A percentile compares a stretch with the other conserved stretches of the same genome.
These are phyloP conservation scores for Drosophila mayri DNA, from an alignment of 1,140 invertebrate species.

Conservation along the genomic window DNA sequence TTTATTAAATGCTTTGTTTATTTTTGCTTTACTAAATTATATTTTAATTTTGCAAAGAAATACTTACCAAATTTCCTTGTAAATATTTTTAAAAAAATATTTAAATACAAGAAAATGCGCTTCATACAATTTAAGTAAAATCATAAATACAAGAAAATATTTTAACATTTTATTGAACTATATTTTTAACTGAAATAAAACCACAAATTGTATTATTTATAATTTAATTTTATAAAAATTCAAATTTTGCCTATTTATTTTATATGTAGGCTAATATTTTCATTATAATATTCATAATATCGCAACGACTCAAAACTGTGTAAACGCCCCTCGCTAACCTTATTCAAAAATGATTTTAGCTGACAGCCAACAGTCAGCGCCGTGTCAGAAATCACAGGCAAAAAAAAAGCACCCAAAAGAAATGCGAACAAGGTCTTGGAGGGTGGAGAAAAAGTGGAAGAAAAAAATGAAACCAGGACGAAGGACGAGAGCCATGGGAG, in stretches of 20 bases:
- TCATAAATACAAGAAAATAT: too few relatives aligned
- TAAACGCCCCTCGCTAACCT: conserved; percentile 49
- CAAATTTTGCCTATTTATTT: neutral
- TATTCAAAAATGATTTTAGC: conserved; percentile 67
- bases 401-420: conserved; percentile 37
- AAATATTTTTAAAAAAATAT: too few relatives aligned
- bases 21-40: too few relatives aligned
- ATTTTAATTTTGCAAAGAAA: neutral
- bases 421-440: conserved; percentile 37
- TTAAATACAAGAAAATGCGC: too few relatives aligned
- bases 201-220: too few relatives aligned
- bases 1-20: too few relatives aligned
- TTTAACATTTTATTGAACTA: too few relatives aligned
- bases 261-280: too few relatives aligned
- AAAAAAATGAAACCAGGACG: conserved; percentile 21
- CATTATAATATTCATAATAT: neutral
- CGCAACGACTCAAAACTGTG: neutral
- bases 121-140: too few relatives aligned
- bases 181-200: too few relatives aligned
- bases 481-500: conserved; percentile 23
- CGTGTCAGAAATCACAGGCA: conserved; percentile 62
- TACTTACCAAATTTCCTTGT: too few relatives aligned
- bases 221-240: neutral
- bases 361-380: conserved; percentile 70
- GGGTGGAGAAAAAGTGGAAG: conserved; percentile 10